Evolutionary conservation across 2,113 vertebrate species (phyloP).

Genomic region (Eulemur rufifrons): DNA sequence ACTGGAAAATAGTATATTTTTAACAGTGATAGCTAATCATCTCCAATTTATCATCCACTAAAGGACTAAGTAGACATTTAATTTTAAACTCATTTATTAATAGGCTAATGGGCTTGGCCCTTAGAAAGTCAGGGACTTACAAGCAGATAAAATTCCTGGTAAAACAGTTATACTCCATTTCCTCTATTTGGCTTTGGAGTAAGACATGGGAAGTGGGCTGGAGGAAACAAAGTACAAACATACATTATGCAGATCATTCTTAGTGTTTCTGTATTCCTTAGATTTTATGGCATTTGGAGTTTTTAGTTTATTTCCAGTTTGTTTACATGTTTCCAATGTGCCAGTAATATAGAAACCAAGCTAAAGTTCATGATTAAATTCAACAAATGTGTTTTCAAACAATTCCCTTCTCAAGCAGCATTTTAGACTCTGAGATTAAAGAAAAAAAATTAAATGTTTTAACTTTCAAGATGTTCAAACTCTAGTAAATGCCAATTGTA

Average conservation of each 20-base stretch:
- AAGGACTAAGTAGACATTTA: neutral
- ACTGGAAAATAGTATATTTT: neutral
- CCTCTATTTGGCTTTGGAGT: neutral
- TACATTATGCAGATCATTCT: neutral
- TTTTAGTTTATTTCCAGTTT: neutral
- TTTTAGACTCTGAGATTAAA: neutral
- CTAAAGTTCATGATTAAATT: neutral
- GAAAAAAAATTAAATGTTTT: neutral
- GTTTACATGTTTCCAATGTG: neutral
- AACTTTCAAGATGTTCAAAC: neutral
- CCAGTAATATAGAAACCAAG: neutral
- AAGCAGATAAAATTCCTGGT: neutral
- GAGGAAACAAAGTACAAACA: neutral
- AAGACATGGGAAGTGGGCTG: neutral
- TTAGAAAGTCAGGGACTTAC: neutral
- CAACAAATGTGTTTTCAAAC: neutral
- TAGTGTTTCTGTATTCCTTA: neutral
- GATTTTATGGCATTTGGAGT: neutral
- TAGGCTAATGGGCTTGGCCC: neutral
- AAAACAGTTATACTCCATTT: neutral
- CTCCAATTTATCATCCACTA: neutral
- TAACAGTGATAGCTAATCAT: neutral
- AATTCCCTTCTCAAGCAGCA: neutral
- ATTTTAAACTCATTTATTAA: neutral
- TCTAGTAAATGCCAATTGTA: neutral